Evolutionary conservation across 2,113 vertebrate genomes (phyloP).

Genomic region (Nanorana parkeri): DNA sequence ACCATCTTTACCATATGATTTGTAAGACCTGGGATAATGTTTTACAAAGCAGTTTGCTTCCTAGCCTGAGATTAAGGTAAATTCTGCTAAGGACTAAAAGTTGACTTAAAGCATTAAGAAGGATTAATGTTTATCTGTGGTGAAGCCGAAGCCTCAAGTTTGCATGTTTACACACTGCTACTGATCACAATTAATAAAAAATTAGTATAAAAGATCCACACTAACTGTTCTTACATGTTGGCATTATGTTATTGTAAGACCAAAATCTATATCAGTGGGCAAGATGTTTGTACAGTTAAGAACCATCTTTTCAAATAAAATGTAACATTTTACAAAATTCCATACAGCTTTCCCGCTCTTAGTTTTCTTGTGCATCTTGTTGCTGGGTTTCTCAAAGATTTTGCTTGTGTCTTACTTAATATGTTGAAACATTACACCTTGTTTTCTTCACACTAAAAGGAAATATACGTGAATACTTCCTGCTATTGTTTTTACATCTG

Average conservation of each 20-base stretch:
- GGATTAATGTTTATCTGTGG: conserved; percentile 99
- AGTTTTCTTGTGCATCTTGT: conserved; percentile 47
- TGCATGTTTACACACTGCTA: conserved; percentile 94
- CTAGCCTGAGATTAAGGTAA: conserved; percentile 98
- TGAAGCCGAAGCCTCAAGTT: conserved; percentile 90
- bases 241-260: conserved; percentile 87
- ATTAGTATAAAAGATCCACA: conserved; percentile 99
- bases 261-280: conserved; percentile 81
- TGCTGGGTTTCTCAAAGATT: background rate
- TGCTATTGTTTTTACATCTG: too few species aligned
- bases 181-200: conserved; percentile 99
- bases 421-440: conserved; percentile 20
- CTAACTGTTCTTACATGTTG: conserved; percentile 84
- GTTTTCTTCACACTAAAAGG: too few species aligned
- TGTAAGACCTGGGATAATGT: conserved; percentile 85
- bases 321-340: conserved; percentile 66
- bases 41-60: conserved; percentile 92
- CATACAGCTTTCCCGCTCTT: conserved; percentile 62
- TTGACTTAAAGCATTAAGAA: conserved; percentile 99
- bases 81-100: conserved; percentile 99
- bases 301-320: conserved; percentile 63
- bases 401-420: conserved; percentile 17
- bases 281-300: conserved; percentile 78
- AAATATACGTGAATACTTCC: too few species aligned
- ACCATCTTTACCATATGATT: conserved; percentile 75